Conservation (phyloP, 2,113 vertebrate species). For the Irena cyanogastra region DNA sequence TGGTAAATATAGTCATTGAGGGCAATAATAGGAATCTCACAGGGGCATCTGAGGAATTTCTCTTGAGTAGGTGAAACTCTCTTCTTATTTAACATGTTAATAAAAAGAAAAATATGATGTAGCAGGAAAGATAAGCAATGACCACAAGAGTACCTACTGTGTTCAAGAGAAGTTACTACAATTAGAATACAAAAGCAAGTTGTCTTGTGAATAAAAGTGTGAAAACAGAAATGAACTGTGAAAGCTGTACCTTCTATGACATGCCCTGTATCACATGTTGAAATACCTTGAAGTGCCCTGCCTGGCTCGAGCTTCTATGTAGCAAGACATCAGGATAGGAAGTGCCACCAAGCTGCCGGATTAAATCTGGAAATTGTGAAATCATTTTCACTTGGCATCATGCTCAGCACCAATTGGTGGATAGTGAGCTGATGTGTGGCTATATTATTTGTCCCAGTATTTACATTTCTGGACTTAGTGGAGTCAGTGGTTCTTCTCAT, state of each 20-base stretch:
- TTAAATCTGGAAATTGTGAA: background rate
- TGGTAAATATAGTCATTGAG: background rate
- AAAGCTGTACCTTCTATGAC: background rate
- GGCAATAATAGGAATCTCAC: background rate
- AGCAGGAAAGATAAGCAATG: background rate
- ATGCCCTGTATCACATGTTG: rapidly evolving
- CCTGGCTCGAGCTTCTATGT: background rate
- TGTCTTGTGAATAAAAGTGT: background rate
- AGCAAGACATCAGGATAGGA: background rate
- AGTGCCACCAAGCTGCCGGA: background rate
- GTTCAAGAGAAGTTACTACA: background rate
- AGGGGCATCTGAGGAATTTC: background rate
- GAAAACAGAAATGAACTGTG: background rate
- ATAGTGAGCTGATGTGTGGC: background rate
- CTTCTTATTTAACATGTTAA: background rate
- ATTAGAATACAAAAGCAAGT: background rate
- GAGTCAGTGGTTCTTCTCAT: background rate
- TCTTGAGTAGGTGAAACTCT: background rate
- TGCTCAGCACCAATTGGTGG: background rate
- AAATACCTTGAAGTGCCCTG: background rate
- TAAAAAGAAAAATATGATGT: background rate
- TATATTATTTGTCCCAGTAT: background rate
- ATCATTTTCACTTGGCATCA: background rate
- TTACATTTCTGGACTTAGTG: background rate
- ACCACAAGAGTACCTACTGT: background rate